Percentiles rank a stretch among this genome's conserved stretches.
Conservation (phyloP, 2,113 vertebrate species). For the Brienomyrus brachyistius region DNA sequence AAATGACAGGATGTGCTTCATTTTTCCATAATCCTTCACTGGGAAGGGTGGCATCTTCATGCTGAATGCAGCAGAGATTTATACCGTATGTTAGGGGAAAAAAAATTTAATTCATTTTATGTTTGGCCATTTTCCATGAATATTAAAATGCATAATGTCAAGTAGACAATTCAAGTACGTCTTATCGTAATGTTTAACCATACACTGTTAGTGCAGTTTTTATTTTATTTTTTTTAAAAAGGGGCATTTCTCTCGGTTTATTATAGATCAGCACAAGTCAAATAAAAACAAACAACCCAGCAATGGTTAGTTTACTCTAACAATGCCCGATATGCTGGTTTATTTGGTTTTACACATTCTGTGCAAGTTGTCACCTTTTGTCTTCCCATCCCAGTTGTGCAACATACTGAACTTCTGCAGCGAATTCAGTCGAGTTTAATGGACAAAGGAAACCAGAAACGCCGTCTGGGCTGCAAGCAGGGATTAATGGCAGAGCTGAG, state of each 20-base stretch:
- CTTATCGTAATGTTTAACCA: too few species aligned
- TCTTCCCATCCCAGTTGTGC: slow-evolving; percentile 17
- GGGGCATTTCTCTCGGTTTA: background rate
- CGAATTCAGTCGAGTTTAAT: slow-evolving; percentile 38
- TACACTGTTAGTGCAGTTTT: too few species aligned
- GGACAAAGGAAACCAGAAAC: slow-evolving; percentile 18
- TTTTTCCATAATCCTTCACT: background rate
- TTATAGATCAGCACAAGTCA: background rate
- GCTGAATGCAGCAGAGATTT: background rate
- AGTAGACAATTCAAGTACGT: too few species aligned
- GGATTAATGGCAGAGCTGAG: slow-evolving; percentile 27
- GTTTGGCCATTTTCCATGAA: background rate
- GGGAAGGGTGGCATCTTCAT: background rate
- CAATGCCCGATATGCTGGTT: background rate
- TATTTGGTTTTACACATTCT: background rate
- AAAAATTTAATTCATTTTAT: background rate
- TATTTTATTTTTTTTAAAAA: too few species aligned
- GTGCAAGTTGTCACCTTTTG: background rate
- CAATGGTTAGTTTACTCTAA: too few species aligned
- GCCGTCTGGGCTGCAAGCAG: slow-evolving; percentile 12
- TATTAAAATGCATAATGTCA: background rate
- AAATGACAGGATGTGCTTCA: background rate
- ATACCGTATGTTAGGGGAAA: background rate
- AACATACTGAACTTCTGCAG: slow-evolving; percentile 24
- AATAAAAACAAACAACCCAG: too few species aligned